Base-by-base conservation (phyloP, 2,797 vertebrate genomes). In the Betta splendens region DNA sequence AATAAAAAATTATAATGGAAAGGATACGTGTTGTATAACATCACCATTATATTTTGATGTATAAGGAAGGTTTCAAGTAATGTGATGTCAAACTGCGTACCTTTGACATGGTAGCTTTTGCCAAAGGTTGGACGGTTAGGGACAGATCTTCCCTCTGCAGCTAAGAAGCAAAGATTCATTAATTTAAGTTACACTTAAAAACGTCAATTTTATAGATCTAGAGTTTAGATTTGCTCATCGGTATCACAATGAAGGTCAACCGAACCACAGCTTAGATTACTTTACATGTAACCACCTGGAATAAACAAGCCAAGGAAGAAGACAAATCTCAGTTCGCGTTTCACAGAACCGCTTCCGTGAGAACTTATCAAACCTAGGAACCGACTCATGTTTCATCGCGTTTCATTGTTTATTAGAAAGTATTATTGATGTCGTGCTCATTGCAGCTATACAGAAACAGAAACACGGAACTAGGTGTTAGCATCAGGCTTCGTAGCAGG, bases 71-170 rank as follows among this genome's bases (percentile, higher is more conserved):
- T n/a, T n/a, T n/a, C n/a, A n/a, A n/a, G 12, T n/a, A 6, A 47
- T 2, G 3, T n/a, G 7, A 21, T 23, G 7, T 20, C 20, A n/a
- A 3, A 16, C 16, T 0, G 10, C 15, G 64, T 38, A 87, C 87
- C 91, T 89, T 90, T 92, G 26, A 92, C 81, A 35, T 84, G 88
- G 53, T 85, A 87, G 8, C 35, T 40, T 8, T 54, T 57, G 3
- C 90, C 89, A 69, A 91, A 93, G 35, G 80, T 59, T 55, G 89
- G 89, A 35, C 64, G 62, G 0, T 75, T 66, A 15, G 50, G 77
- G 15, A 91, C 31, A 1, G 81, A 61, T 57, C 80, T 88, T 17
- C 75, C 83, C 4, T 89, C 78, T 54, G 69, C 16, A 16, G 40
- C 88, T 90, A 44, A 9, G 63, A 4, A 40, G 3, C n/a, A 16